These are phyloP conservation scores for Gambusia yucatana DNA, from an alignment of 2,797 vertebrate species.

Conservation along the genomic window DNA sequence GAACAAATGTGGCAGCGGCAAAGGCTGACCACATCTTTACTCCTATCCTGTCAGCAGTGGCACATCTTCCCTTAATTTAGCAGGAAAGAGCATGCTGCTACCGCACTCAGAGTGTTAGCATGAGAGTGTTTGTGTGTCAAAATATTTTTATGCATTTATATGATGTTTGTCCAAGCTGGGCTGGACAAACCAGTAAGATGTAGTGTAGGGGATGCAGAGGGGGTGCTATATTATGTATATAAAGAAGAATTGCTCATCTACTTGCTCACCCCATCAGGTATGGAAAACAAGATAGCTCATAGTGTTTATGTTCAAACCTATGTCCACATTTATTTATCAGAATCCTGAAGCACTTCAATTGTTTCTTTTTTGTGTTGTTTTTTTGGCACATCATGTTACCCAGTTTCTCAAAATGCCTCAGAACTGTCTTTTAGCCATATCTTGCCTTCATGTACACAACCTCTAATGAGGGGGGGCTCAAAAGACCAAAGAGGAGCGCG, in stretches of 20 bases:
- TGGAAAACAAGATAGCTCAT: slow-evolving; percentile 69
- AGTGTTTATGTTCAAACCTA: slow-evolving; percentile 62
- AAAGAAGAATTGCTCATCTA: slow-evolving; percentile 62
- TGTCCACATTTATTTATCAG: slow-evolving; percentile 73
- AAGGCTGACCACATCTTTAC: slow-evolving; percentile 39
- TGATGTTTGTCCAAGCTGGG: slow-evolving; percentile 82
- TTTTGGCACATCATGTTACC: slow-evolving; percentile 69
- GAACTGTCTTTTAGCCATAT: slow-evolving; percentile 70
- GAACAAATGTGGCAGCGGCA: slow-evolving; percentile 30
- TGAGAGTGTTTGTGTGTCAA: slow-evolving; percentile 31
- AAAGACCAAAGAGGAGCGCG: slow-evolving; percentile 75
- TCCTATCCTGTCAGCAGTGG: slow-evolving; percentile 46
- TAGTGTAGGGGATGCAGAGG: slow-evolving; percentile 40
- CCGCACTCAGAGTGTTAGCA: slow-evolving; percentile 50
- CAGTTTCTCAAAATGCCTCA: slow-evolving; percentile 65
- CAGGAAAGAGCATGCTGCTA: slow-evolving; percentile 68
- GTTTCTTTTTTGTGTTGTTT: slow-evolving; percentile 37
- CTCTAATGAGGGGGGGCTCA: slow-evolving; percentile 59
- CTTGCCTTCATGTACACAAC: slow-evolving; percentile 50
- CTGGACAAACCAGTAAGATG: slow-evolving; percentile 70
- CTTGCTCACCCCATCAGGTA: slow-evolving; percentile 77
- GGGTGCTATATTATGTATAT: slow-evolving; percentile 43
- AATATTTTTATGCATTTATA: slow-evolving; percentile 47
- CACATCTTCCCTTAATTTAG: slow-evolving; percentile 58
- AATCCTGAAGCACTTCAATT: slow-evolving; percentile 74